phyloP scores from a whole-genome alignment of 2,888 invertebrate genomes.

The Tetramorium bicarinatum region DNA sequence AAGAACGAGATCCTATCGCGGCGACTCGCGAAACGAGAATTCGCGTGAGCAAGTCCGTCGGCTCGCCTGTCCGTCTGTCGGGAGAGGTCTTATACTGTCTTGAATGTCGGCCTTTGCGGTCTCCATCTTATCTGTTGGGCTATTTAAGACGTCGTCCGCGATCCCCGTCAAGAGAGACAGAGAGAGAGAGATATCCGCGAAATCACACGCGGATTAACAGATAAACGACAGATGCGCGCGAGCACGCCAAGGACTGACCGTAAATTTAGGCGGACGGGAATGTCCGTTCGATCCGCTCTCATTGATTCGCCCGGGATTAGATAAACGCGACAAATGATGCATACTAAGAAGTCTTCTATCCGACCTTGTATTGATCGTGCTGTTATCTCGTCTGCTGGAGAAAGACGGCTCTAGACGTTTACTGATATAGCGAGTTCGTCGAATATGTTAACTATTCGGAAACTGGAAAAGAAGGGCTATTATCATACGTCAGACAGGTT shows the following conservation, averaged over 20 bases:
- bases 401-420: slow-evolving; percentile 13
- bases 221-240: slow-evolving; percentile 36
- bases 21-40: slow-evolving; percentile 71
- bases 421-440: slow-evolving; percentile 10
- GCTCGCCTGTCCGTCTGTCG: slow-evolving; percentile 18
- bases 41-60: slow-evolving; percentile 67
- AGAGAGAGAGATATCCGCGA: slow-evolving; percentile 48
- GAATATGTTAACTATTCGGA: slow-evolving; percentile 8
- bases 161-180: slow-evolving; percentile 59
- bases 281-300: slow-evolving; percentile 29
- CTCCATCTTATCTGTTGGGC: slow-evolving; percentile 65
- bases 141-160: slow-evolving; percentile 67
- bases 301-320: slow-evolving; percentile 48
- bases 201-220: slow-evolving; percentile 38
- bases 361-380: slow-evolving; percentile 27
- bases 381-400: slow-evolving; percentile 18
- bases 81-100: slow-evolving; percentile 51
- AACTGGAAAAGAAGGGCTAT: neutral
- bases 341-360: slow-evolving; percentile 30
- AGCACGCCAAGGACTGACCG: slow-evolving; percentile 25
- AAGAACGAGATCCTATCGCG: slow-evolving; percentile 66
- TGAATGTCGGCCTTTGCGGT: slow-evolving; percentile 63
- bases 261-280: slow-evolving; percentile 45
- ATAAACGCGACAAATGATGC: slow-evolving; percentile 54
- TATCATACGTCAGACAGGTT: neutral